Base-by-base conservation (phyloP, 2,797 vertebrate genomes). In the Falco cherrug region DNA sequence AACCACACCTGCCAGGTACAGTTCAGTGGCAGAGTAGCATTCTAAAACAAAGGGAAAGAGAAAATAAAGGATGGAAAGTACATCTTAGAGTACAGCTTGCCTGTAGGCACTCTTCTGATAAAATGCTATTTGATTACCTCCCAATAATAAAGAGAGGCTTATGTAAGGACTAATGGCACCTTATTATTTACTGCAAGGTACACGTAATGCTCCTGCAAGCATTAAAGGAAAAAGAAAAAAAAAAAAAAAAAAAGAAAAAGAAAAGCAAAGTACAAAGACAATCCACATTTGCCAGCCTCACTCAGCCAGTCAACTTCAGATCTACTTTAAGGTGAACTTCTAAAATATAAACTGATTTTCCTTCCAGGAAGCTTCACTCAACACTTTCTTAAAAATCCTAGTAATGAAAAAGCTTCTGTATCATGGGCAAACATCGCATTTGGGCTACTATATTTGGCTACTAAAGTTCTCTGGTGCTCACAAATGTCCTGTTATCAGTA, bases 401-500 rank as follows among this genome's bases (percentile, higher is more conserved):
- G 6, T 39, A 79, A 28, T 21, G 6, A 64, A 91, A 91, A 75
- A 18, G 2, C 6, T 64, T 48, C 35, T 43, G 7, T 75, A 47
- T 39, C 16, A 10, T 25, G 15, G 24, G 7, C 11, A 85, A 6
- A 57, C 21, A 37, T 56, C 50, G 24, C 15, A 53, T 57, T 59
- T 73, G 50, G 37, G 15, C 19, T 67, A 37, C 37, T 37, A 37
- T 37, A 37, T 37, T 37, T 37, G 37, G 37, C 37, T 37, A 37
- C 37, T 37, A 53, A 68, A 65, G 22, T 25, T 10, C 7, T 47
- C 29, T n/a, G 5, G 7, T 54, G 7, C 2, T 63, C 22, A 69
- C 15, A 50, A 28, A 56, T 26, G 10, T 33, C 10, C 5, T 35
- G 4, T 54, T 43, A 35, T 5, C n/a, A 60, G 19, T 0, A 1